phyloP scores from a whole-genome alignment of 1,140 invertebrate genomes.

The Achatina immaculata region DNA sequence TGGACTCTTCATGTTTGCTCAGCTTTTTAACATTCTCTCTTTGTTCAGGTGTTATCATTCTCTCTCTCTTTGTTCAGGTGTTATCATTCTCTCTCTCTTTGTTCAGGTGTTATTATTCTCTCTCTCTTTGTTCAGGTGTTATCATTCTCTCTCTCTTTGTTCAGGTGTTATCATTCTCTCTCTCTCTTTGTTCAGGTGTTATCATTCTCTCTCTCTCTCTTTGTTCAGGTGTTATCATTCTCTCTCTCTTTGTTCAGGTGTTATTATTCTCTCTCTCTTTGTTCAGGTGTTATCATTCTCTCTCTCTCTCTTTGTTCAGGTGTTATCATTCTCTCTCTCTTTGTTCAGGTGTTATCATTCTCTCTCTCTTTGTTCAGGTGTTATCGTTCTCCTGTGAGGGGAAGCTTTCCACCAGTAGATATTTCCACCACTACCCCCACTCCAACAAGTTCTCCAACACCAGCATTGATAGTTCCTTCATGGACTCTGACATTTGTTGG shows the following conservation, averaged over 20 bases:
- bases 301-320: background rate
- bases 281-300: background rate
- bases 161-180: background rate
- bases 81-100: background rate
- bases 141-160: background rate
- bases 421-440: background rate
- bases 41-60: background rate
- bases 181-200: background rate
- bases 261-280: background rate
- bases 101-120: background rate
- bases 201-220: background rate
- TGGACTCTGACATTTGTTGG: constrained; percentile 35
- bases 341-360: background rate
- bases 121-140: background rate
- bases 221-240: background rate
- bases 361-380: background rate
- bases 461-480: constrained; percentile 35
- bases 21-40: background rate
- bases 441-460: background rate
- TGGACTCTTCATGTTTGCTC: background rate
- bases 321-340: background rate
- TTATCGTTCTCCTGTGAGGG: no score
- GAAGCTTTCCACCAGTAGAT: background rate
- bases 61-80: background rate
- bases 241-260: background rate